These are phyloP conservation scores for Columba guinea DNA, from an alignment of 2,797 vertebrate genomes.

Conservation along the genomic window DNA sequence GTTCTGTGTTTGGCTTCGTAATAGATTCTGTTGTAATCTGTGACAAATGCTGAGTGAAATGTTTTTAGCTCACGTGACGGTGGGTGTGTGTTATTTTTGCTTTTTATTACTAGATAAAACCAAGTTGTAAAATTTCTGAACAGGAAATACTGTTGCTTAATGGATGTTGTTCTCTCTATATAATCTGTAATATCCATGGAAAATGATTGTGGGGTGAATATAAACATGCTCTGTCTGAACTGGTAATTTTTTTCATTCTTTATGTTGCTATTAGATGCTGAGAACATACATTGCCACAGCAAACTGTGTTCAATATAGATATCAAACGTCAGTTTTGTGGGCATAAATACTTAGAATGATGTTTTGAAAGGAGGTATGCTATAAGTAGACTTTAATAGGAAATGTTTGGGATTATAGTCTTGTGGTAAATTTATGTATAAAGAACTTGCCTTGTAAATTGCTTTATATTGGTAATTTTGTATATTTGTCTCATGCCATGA, in stretches of 20 bases:
- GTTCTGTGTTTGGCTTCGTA: not conserved
- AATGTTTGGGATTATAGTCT: not conserved
- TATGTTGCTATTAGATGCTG: not conserved
- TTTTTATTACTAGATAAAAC: not conserved
- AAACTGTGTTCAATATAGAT: not conserved
- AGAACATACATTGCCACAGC: not conserved
- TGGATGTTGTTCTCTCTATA: not conserved
- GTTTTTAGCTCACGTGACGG: not conserved
- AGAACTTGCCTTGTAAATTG: not conserved
- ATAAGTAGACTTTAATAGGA: not conserved
- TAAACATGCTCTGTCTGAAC: not conserved
- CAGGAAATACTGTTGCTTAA: not conserved
- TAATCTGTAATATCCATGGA: not conserved
- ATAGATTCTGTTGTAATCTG: not conserved
- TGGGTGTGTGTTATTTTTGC: accelerated
- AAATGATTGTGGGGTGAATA: not conserved
- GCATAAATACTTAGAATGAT: not conserved
- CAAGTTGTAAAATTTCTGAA: not conserved
- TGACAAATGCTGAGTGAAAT: not conserved
- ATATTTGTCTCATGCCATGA: not conserved
- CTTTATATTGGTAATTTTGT: not conserved
- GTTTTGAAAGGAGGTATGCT: not conserved
- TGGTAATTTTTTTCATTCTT: not conserved
- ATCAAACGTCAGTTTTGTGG: not conserved
- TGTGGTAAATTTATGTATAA: not conserved